Evolutionary conservation across 2,113 vertebrate genomes (phyloP), one percentile per base, ranked within the genome.

Genomic region (Chroicocephalus ridibundus): DNA sequence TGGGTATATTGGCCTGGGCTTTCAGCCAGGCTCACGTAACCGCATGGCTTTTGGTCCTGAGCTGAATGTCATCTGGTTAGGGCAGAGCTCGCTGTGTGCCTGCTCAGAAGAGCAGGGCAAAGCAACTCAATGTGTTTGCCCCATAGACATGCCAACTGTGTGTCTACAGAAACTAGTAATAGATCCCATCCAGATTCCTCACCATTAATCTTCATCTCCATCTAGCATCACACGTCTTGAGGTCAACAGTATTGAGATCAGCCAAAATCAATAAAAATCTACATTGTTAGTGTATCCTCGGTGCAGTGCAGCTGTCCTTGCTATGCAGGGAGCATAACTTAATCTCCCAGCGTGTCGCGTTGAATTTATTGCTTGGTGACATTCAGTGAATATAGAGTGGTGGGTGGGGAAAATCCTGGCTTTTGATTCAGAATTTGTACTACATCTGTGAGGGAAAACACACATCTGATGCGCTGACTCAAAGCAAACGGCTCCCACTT

Each of bases 281-380:
- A 82, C 76, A 60, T 87, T 90, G 64, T 40, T 84, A 96, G 72
- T 55, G 29, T 42, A 66, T 62, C 75, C 71, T 77, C 18, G 2
- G 90, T 79, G 75, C n/a, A 68, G 87, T 55, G 79, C 96, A 98
- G 95, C 96, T 98, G 95, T 91, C 92, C 80, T 94, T 98, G 97
- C 95, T 97, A 90, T 95, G 92, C 96, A 86, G 75, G 75, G 86
- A 96, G 71, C 20, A 84, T 93, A 95, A 89, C 15, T 96, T 91
- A 90, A 93, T 91, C 72, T 96, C 70, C 78, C 84, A 77, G 82
- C 6, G 5, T 0, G 11, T 93, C 2, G 2, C 77, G 92, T 58
- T 92, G 64, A 93, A 96, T 97, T 94, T 97, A 92, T 96, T 83
- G 47, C 91, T 91, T 54, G 89, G 36, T 2, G 42, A 86, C 9